phyloP scores from a whole-genome alignment of 2,113 vertebrate genomes.

The Cryptomyrus ogoouensis region DNA sequence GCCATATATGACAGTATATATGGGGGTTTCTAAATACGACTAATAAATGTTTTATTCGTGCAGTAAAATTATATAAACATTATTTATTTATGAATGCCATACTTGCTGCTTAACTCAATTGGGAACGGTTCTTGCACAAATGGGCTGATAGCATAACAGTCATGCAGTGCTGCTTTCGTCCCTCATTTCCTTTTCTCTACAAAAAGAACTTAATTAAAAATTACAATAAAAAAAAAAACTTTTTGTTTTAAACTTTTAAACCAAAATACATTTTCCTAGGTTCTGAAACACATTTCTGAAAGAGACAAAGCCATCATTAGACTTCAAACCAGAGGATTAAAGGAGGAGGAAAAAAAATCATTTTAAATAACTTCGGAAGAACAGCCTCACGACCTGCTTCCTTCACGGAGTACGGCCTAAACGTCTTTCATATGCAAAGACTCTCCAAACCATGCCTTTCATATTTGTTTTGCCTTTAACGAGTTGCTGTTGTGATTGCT shows the following conservation, averaged over 20 bases:
- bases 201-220: conserved; percentile 13
- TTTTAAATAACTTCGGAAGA: background rate
- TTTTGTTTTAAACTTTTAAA: conserved; percentile 33
- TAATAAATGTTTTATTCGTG: background rate
- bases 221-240: background rate
- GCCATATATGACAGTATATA: background rate
- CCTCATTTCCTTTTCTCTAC: background rate
- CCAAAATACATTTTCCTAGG: conserved; percentile 37
- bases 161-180: background rate
- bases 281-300: conserved; percentile 56
- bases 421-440: conserved; percentile 44
- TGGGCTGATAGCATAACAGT: background rate
- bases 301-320: conserved; percentile 53
- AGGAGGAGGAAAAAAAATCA: background rate
- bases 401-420: conserved; percentile 37
- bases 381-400: background rate
- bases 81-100: background rate
- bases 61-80: background rate
- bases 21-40: background rate
- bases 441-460: conserved; percentile 40
- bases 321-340: conserved; percentile 52
- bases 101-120: background rate
- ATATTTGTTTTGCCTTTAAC: conserved; percentile 54
- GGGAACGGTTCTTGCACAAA: background rate
- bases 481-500: conserved; percentile 59